A percentile compares a stretch with the other conserved stretches of the same genome.
These are phyloP conservation scores for Tolmerus cingulatus DNA, from an alignment of 2,888 invertebrate species.

Conservation along the genomic window DNA sequence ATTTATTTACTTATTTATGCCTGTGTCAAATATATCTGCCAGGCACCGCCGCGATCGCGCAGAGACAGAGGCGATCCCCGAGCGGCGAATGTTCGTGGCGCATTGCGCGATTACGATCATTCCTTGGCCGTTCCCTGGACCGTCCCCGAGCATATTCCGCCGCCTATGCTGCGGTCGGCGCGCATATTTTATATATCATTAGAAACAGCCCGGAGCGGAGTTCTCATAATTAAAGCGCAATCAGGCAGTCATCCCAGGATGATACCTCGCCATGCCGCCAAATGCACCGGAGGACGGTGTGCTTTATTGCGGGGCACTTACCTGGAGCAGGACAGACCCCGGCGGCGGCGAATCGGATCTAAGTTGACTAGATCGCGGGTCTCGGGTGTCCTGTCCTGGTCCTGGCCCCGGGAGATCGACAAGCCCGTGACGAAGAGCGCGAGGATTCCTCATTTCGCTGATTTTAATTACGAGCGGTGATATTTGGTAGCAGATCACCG, in stretches of 20 bases:
- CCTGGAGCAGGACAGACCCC: conserved; percentile 13
- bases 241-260: conserved; percentile 46
- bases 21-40: conserved; percentile 40
- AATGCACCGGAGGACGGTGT: conserved; percentile 12
- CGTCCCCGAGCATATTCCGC: background rate
- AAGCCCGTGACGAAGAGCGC: background rate
- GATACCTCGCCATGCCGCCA: conserved; percentile 6
- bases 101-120: conserved; percentile 8
- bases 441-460: conserved; percentile 14
- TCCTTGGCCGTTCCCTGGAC: background rate
- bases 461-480: conserved; percentile 36
- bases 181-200: conserved; percentile 44
- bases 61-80: background rate
- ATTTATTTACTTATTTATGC: conserved; percentile 42
- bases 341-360: background rate
- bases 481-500: conserved; percentile 44
- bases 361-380: background rate
- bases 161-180: background rate
- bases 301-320: conserved; percentile 37
- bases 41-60: background rate
- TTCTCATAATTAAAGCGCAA: conserved; percentile 51
- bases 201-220: conserved; percentile 41
- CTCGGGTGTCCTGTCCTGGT: background rate
- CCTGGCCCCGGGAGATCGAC: background rate
- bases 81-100: background rate